Percentiles rank a stretch among this genome's conserved stretches.
phyloP scores from a whole-genome alignment of 2,888 invertebrate species.

The Sarcophaga subvicina region DNA sequence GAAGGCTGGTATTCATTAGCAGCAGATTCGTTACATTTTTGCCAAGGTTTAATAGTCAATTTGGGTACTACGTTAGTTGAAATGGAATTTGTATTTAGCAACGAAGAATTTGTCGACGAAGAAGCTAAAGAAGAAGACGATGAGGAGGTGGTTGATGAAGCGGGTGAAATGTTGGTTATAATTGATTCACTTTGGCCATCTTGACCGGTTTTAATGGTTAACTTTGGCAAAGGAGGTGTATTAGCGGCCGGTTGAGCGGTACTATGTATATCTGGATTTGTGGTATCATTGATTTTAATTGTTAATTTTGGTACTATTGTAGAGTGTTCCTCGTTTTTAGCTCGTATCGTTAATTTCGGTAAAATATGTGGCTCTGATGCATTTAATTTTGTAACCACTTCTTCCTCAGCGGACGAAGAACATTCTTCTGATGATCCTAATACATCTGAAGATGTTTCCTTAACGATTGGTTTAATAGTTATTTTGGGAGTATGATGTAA shows the following conservation, averaged over 20 bases:
- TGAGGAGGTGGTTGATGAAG: conserved; percentile 72
- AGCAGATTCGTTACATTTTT: conserved; percentile 41
- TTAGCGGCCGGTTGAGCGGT: conserved; percentile 70
- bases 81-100: conserved; percentile 69
- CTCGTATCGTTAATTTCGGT: conserved; percentile 81
- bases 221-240: conserved; percentile 83
- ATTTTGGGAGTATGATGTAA: conserved; percentile 76
- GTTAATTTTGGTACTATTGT: conserved; percentile 80
- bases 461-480: conserved; percentile 78
- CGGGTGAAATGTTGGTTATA: conserved; percentile 78
- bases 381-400: conserved; percentile 65
- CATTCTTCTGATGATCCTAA: conserved; percentile 74
- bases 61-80: conserved; percentile 60
- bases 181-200: conserved; percentile 78
- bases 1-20: conserved; percentile 51
- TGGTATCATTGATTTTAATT: conserved; percentile 79
- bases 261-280: conserved; percentile 45
- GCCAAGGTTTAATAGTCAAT: conserved; percentile 68
- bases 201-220: conserved; percentile 83
- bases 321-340: conserved; percentile 77
- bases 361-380: conserved; percentile 79
- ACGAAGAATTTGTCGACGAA: conserved; percentile 66
- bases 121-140: conserved; percentile 69
- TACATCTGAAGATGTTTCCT: conserved; percentile 72
- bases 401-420: conserved; percentile 75